These are phyloP conservation scores for Cheilinus undulatus DNA, from an alignment of 2,113 vertebrate species.

Conservation along the genomic window DNA sequence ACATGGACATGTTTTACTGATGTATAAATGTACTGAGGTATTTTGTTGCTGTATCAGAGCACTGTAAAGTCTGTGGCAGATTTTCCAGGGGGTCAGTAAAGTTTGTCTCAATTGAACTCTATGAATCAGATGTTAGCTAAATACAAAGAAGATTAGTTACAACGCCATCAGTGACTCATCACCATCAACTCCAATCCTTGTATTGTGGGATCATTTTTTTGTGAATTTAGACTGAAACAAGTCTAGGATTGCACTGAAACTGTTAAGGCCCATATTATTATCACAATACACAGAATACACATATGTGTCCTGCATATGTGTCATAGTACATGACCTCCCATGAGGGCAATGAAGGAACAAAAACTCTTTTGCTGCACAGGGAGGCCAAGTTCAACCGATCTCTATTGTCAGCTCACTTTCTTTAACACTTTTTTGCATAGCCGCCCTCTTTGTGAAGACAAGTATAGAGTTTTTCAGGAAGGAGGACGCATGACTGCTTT, in stretches of 20 bases:
- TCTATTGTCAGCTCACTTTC: conserved; percentile 43
- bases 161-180: not conserved
- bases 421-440: conserved; percentile 26
- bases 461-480: conserved; percentile 14
- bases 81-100: too few species aligned
- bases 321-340: conserved; percentile 64
- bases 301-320: conserved; percentile 41
- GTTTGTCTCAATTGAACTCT: too few species aligned
- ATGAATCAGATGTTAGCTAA: too few species aligned
- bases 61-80: too few species aligned
- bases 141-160: not conserved
- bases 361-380: conserved; percentile 34
- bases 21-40: too few species aligned
- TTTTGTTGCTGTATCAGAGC: too few species aligned
- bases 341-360: conserved; percentile 67
- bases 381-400: conserved; percentile 52
- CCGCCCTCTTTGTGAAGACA: conserved; percentile 54
- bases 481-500: too few species aligned
- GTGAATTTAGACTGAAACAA: conserved; percentile 5
- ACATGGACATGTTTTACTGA: too few species aligned
- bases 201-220: not conserved
- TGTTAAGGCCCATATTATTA: conserved; percentile 38
- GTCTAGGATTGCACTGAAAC: conserved; percentile 36
- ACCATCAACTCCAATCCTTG: not conserved
- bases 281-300: conserved; percentile 26